Base-by-base conservation (phyloP, 1,140 invertebrate genomes). In the Oreohelix idahoensis region DNA sequence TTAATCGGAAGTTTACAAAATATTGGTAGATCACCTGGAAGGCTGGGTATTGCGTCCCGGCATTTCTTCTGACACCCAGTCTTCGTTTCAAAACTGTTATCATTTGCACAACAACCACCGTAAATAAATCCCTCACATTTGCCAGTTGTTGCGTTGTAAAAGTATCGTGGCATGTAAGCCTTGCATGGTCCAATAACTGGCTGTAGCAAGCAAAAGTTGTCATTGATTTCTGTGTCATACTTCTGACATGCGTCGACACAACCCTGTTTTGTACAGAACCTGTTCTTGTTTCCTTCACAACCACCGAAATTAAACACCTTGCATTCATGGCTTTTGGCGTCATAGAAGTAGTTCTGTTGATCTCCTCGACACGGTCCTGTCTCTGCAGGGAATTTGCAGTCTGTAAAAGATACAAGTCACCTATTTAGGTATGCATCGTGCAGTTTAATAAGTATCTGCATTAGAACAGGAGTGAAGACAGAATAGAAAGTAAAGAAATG, bases 331-430 rank as follows among this genome's bases (percentile, higher is more conserved):
- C 63, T 82, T 23, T 76, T 82, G 51, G 73, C 35, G 73, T 91
- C 87, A 76, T 81, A 91, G 84, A 86, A 89, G 78, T 81, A 91
- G 36, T 83, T 66, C 36, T 63, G 78, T 38, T 86, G 49, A 29
- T 95, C 93, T 1, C 94, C 95, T 36, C 94, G 36, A 86, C 97
- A 97, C 23, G 95, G 95, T 45, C 97, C 96, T 4, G 93, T 32
- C 10, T 78, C 75, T 36, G 5, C 1, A 38, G 79, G 29, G 66
- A 70, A 38, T 1, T 15, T 4, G 23, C 80, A 81, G 26, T 66
- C 79, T 81, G 29, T 51, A 26, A 39, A 0, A 77, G 45, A 36
- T n/a, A n/a, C n/a, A n/a, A n/a, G n/a, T n/a, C n/a, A n/a, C n/a
- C n/a, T n/a, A n/a, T n/a, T n/a, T n/a, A n/a, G n/a, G n/a, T n/a